Base-by-base conservation (phyloP, 1,140 invertebrate species). In the Ostrea denselamellosa region DNA sequence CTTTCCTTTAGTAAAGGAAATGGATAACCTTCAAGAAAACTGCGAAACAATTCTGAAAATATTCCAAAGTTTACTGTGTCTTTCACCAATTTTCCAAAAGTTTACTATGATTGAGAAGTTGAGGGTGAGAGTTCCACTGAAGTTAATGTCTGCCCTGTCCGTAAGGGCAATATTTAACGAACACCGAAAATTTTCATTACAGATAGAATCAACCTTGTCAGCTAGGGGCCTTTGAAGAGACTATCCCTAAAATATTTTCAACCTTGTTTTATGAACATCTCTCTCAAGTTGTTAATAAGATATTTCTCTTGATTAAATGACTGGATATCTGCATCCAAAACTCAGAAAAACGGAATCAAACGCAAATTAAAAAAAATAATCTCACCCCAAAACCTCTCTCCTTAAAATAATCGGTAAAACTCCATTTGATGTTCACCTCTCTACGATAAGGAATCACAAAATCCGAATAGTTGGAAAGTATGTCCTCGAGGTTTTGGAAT, bases 321-420 rank as follows among this genome's bases (percentile, higher is more conserved):
- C 14, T 77, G 25, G 25, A 34, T 77, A 77, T 77, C 68, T 25
- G 7, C 4, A 34, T 25, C 25, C 68, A 77, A 77, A 77, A 22
- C 68, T 77, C 68, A 77, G 14, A 8, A 77, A 77, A 34, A 14
- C 28, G 28, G 68, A 77, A 77, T 77, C 68, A 77, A 25, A 71
- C 25, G 22, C 22, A 77, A 77, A 77, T 77, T 77, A 77, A 77
- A 77, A 62, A n/a, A 71, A 71, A 34, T 71, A 71, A 71, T 71
- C 68, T 71, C 22, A 14, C 68, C 25, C 68, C 28, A 71, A 71
- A 25, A n/a, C 22, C 9, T 25, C 25, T 34, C 68, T 71, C 68
- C 10, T 28, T 28, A 25, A 28, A 71, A 34, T 34, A 34, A 25
- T 25, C 68, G 28, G 8, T 71, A 58, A 58, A 58, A 14, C 12